Evolutionary conservation across 2,113 vertebrate species (phyloP), one percentile per base, ranked within the genome.

Genomic region (Centropristis striata): DNA sequence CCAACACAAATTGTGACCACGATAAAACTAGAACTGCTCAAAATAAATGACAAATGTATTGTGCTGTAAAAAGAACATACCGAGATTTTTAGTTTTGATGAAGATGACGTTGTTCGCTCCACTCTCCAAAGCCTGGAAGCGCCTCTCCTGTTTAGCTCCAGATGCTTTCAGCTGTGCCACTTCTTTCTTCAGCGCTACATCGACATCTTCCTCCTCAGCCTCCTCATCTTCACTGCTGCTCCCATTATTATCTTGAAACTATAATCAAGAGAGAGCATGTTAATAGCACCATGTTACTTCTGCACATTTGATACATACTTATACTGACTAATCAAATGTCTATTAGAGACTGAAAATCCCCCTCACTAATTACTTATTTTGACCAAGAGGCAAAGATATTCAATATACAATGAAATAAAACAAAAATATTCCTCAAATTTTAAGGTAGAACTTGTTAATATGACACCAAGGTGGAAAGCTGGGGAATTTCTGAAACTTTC

Each of bases 91-190:
- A 0, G 98, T 97, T 71, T 92, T 94, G 80, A 99, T 98, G 91
- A 99, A 99, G 75, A 99, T 94, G 8, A 99, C 96, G 0, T 99
- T 99, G 91, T 97, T 98, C 0, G 97, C 98, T 0, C 98, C 98
- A 0, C 98, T 99, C 53, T 97, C 96, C 86, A 98, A 75, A 0
- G 96, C 97, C 92, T 96, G 96, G 91, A 99, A 99, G 58, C 98
- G 95, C 53, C 95, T 92, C 85, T 96, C 86, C 44, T 89, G 95
- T 89, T 95, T 96, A 39, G 93, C 83, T 0, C 92, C 95, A 0
- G 94, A 95, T 1, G 94, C 79, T 0, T 94, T 93, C 65, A 99
- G 95, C 92, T 96, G 96, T 3, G 90, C 93, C 1, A 99, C 97
- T 90, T 99, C 98, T 83, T 97, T 97, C 94, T 96, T 97, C 89